These are phyloP conservation scores for Cebus imitator DNA, from an alignment of 2,113 vertebrate species.

Conservation along the genomic window DNA sequence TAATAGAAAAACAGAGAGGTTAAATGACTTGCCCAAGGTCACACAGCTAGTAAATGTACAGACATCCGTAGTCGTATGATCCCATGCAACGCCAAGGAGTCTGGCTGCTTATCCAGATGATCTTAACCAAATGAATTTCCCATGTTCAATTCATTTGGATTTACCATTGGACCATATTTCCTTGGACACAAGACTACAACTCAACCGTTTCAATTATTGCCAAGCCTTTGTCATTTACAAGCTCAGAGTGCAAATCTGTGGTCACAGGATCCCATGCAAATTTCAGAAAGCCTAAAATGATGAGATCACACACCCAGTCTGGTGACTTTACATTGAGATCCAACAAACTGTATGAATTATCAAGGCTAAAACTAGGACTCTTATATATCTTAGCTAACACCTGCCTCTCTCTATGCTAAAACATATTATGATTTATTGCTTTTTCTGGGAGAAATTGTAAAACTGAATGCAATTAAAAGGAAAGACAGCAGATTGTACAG, in stretches of 20 bases:
- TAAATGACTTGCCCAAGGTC: not conserved
- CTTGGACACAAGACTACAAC: not conserved
- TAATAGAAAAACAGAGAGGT: not conserved
- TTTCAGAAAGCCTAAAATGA: not conserved
- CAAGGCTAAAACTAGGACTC: constrained; percentile 10
- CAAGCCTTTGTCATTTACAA: not conserved
- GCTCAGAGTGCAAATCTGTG: not conserved
- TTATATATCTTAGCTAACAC: constrained; percentile 44
- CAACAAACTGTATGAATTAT: constrained; percentile 20
- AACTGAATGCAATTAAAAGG: constrained; percentile 68
- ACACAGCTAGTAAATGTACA: not conserved
- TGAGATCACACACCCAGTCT: not conserved
- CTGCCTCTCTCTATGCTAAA: constrained; percentile 55
- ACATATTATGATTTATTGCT: constrained; percentile 63
- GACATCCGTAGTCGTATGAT: not conserved
- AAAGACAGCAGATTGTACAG: constrained; percentile 53
- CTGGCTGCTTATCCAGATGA: not conserved
- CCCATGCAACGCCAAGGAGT: not conserved
- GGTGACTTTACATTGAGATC: not conserved
- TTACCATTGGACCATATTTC: not conserved
- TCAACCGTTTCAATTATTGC: not conserved
- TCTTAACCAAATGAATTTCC: not conserved
- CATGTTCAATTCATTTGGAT: not conserved
- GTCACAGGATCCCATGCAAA: not conserved
- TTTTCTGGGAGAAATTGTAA: constrained; percentile 57